Base-by-base conservation (phyloP, 1,140 invertebrate species). In the Drosophila sp. region DNA sequence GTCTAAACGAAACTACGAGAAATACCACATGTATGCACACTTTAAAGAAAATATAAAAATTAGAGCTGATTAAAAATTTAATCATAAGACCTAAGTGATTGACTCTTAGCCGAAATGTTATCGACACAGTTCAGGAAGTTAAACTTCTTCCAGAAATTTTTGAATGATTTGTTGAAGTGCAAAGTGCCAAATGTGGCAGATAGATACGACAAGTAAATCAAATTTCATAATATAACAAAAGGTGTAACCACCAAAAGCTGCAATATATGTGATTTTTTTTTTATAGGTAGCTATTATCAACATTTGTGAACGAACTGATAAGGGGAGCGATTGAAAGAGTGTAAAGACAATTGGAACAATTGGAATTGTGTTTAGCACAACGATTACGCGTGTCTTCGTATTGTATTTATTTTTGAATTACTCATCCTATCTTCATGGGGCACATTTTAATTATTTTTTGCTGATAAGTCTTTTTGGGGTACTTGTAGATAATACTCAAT, bases 401-500 rank as follows among this genome's bases (percentile, higher is more conserved):
- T 41, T 7, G 33, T 35, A 67, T 47, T 11, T 17, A 54, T 66
- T 44, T 25, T n/a, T 55, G 40, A 79, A 70, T 86, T 87, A 85
- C 75, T 85, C 83, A 85, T 72, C 30, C 44, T 50, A 50, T 50
- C 44, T 50, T 50, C 25, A 27, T 50, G 25, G 7, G 8, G 25
- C 44, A 27, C n/a, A 50, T 72, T 63, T 41, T 64, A 79, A 73
- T 79, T 60, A 40, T 29, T 60, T 55, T 55, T 40, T 58, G 2
- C 38, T 60, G 33, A 32, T 58, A 65, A 23, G 17, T 4, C 5
- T 81, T 60, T 54, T 38, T 27, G 56, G 23, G 25, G 23, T 68
- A 82, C 82, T 85, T 55, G n/a, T 27, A 27, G 44, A 50, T 50
- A 86, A 41, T 68, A 71, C 44, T 38, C 56, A 85, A 85, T 85